These are phyloP conservation scores for Erythrocebus patas DNA, from an alignment of 2,113 vertebrate species.

Conservation along the genomic window DNA sequence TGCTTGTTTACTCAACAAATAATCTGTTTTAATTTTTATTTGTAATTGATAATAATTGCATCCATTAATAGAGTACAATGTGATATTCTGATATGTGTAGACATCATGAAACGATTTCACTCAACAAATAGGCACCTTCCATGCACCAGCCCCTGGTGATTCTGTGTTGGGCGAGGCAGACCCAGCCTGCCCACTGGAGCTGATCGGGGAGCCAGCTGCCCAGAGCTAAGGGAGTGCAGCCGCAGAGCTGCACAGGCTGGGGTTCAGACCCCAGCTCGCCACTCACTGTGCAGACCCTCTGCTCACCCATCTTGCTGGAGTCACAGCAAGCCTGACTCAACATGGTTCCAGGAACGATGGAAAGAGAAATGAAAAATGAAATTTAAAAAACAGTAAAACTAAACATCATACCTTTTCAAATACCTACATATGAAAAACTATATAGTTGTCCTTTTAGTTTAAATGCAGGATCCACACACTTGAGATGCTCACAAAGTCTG, in stretches of 20 bases:
- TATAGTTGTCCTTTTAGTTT: neutral
- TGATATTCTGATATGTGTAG: neutral
- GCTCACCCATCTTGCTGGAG: neutral
- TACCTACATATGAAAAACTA: neutral
- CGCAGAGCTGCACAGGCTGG: neutral
- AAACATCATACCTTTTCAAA: neutral
- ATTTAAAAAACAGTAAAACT: neutral
- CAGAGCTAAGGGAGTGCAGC: neutral
- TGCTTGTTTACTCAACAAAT: rapidly evolving
- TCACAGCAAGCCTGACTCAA: rapidly evolving
- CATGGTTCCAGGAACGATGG: rapidly evolving
- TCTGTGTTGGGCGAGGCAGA: neutral
- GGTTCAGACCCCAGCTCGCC: neutral
- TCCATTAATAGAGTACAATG: neutral
- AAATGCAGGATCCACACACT: neutral
- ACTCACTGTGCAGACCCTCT: rapidly evolving
- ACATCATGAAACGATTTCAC: neutral
- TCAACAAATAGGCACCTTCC: rapidly evolving
- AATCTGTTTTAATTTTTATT: neutral
- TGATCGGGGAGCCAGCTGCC: no score
- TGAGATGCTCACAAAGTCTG: neutral
- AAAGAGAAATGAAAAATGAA: neutral
- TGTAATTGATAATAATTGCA: neutral
- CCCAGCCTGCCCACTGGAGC: rapidly evolving
- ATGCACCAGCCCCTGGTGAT: rapidly evolving